Base-by-base conservation (phyloP, 2,797 vertebrate species). In the Bucorvus abyssinicus region DNA sequence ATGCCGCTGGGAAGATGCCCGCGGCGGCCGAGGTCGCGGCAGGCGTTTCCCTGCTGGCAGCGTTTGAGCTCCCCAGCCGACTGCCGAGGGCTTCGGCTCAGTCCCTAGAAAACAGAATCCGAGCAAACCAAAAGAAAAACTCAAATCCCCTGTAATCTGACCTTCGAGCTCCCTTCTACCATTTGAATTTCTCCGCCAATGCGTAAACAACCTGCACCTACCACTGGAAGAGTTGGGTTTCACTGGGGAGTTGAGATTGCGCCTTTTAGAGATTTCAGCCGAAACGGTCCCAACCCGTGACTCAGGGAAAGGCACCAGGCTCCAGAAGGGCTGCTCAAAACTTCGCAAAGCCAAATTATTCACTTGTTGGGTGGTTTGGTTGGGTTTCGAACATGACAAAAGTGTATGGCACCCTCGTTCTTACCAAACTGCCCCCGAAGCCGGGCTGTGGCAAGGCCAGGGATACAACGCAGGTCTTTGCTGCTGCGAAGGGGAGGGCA, bases 321-420 rank as follows among this genome's bases (percentile, higher is more conserved):
- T 89, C 45, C 91, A 87, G 86, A 86, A 79, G 85, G 91, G 95
- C 95, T 94, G 93, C 96, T 96, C 60, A 94, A 94, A 94, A 95
- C 86, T 53, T 47, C 50, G 53, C 47, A 55, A 93, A 95, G 90
- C 93, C 90, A 71, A 93, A 92, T 94, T 65, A 71, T 57, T 77
- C 8, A 1, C 63, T 18, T n/a, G 23, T 68, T 69, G 79, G 65
- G 68, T 84, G 36, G 34, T 29, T 52, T 40, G 49, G 23, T 60
- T 9, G 30, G 18, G 19, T 3, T 56, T 63, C 75, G 32, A 71
- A 68, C 11, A 4, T 29, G 73, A 78, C 27, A 81, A 85, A 87
- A 71, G 70, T 44, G 16, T 68, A 67, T 74, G 79, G 80, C 82
- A 91, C 55, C 74, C 70, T 95, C 56, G 42, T 60, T 84, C 56